Evolutionary conservation across 2,888 invertebrate genomes (phyloP), one percentile per base, ranked within the genome.

Genomic region (Lasioglossum calceatum): DNA sequence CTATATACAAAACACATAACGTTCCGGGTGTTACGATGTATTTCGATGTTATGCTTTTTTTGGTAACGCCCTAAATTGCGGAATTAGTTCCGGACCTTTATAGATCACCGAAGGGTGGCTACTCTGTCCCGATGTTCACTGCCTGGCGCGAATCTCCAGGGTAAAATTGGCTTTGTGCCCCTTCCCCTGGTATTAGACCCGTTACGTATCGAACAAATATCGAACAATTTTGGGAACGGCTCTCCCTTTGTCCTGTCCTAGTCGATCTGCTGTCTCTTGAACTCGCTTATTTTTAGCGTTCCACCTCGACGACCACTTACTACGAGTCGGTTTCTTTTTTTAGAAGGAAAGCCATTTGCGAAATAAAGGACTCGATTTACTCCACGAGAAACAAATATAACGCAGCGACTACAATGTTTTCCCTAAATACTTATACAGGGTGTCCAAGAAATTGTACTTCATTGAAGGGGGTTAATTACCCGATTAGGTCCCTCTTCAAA

Each of bases 81-180:
- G 75, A 77, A 87, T 87, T 89, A 85, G 79, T 75, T 54, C 76
- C 61, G 67, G 61, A 83, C 75, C 67, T 70, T 71, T 14, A 19
- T 73, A 79, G 80, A 87, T 87, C 73, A 73, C 77, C 75, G 42
- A 67, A 47, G 81, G 77, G 61, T 72, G 74, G 70, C 23, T 44
- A 82, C 79, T 67, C 73, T 42, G 44, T 77, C 80, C 82, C 47
- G 74, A 79, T 58, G 76, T 72, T 71, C 77, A 39, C 70, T 32
- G 85, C 64, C 76, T 82, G 72, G 71, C 80, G 47, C 27, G 78
- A 87, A 85, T 93, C 93, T 93, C 94, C 80, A 85, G 93, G 92
- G 93, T 90, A 89, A 93, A 92, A 94, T 94, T 93, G 92, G 90
- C 91, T 91, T 88, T 84, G 85, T 82, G 86, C 86, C 85, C 84